Percentiles rank a stretch among this genome's conserved stretches.
Evolutionary conservation across 64 coral and sea anemone genomes (phyloP).

Genomic region (Catalaphyllia jardinei): DNA sequence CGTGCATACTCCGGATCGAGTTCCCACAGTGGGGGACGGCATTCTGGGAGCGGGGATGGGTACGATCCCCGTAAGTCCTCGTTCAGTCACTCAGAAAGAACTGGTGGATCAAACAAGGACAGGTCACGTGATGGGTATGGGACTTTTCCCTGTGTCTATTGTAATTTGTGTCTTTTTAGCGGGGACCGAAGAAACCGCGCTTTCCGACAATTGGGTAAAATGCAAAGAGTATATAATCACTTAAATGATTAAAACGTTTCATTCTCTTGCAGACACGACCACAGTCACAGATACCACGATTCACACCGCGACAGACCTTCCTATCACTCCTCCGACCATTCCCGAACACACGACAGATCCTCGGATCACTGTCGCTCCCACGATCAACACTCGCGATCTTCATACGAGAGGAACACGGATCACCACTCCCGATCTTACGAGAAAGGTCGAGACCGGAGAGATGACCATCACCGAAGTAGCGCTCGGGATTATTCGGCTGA

Average conservation of each 20-base stretch:
- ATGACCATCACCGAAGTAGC: constrained; percentile 67
- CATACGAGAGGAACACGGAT: constrained; percentile 74
- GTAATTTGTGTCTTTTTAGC: neutral
- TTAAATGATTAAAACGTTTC: too few species aligned
- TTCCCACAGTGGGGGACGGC: constrained; percentile 45
- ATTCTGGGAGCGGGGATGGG: constrained; percentile 28
- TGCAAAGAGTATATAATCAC: too few species aligned
- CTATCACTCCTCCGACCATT: constrained; percentile 39
- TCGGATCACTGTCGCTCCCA: constrained; percentile 78
- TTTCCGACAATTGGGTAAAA: too few species aligned
- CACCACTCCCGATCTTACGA: constrained; percentile 77
- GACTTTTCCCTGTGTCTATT: neutral
- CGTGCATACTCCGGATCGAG: constrained; percentile 33
- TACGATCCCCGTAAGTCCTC: constrained; percentile 32
- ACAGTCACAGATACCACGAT: constrained; percentile 57
- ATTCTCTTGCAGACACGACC: constrained; percentile 39
- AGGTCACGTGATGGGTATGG: constrained; percentile 74
- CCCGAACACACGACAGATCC: constrained; percentile 70
- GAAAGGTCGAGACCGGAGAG: constrained; percentile 74
- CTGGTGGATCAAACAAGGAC: constrained; percentile 67
- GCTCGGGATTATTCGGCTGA: constrained; percentile 71
- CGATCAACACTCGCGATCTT: constrained; percentile 69
- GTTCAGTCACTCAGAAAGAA: constrained; percentile 34
- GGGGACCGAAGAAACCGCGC: neutral
- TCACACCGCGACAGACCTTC: constrained; percentile 20